phyloP scores from a whole-genome alignment of 1,140 invertebrate genomes.

The Brachionus angularis region DNA sequence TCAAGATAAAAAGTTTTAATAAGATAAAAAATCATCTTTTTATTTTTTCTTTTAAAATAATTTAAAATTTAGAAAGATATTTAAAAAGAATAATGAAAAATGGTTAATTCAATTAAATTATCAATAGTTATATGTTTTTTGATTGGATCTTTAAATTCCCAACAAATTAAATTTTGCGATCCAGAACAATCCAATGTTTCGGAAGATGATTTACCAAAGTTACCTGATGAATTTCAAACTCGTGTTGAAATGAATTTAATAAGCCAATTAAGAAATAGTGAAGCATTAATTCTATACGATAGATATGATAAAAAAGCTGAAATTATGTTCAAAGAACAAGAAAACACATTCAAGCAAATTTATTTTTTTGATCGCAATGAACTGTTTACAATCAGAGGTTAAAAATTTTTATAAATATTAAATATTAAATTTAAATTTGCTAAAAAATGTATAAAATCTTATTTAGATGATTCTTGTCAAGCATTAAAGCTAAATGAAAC shows the following conservation, averaged over 20 bases:
- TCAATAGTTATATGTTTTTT: not conserved
- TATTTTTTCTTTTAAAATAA: too few species aligned
- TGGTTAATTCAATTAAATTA: too few species aligned
- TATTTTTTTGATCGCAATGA: conserved; percentile 20
- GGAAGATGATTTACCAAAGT: conserved; percentile 20
- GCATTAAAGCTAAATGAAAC: not conserved
- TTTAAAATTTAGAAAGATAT: too few species aligned
- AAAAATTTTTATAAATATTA: not conserved
- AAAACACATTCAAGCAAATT: not conserved
- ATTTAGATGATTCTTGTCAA: not conserved
- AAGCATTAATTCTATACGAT: conserved; percentile 18
- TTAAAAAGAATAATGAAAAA: too few species aligned
- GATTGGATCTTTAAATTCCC: not conserved
- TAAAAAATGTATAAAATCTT: conserved; percentile 1
- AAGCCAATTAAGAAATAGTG: not conserved
- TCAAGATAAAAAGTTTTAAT: too few species aligned
- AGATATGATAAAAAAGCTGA: conserved; percentile 30
- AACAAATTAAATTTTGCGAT: conserved; percentile 12
- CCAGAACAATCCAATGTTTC: not conserved
- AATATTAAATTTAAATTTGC: not conserved
- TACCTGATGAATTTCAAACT: conserved; percentile 37
- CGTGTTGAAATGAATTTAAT: conserved; percentile 23
- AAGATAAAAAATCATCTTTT: too few species aligned
- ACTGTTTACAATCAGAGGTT: conserved; percentile 1
- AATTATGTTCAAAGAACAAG: not conserved